A percentile compares a stretch with the other conserved stretches of the same genome.
phyloP scores from a whole-genome alignment of 2,888 invertebrate species.

The Chirona hameri region DNA sequence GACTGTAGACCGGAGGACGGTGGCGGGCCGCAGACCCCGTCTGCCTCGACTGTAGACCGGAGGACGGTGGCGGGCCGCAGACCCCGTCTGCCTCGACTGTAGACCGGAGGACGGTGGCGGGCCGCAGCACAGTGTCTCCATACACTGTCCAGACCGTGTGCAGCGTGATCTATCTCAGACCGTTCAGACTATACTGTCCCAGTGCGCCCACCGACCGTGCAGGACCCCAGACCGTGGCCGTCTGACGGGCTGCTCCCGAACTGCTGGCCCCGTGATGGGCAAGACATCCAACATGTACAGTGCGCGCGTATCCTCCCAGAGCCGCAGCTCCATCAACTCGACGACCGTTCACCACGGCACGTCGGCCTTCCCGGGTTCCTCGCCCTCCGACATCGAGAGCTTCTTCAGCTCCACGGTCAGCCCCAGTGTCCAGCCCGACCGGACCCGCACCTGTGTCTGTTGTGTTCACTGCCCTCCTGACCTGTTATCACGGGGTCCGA shows the following conservation, averaged over 20 bases:
- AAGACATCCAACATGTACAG: background rate
- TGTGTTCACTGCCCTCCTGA: too few species aligned
- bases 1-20: too few species aligned
- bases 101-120: too few species aligned
- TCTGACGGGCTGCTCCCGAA: background rate
- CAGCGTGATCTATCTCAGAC: too few species aligned
- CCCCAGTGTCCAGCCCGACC: background rate
- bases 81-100: background rate
- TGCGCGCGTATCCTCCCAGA: background rate
- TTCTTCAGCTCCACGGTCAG: constrained; percentile 5
- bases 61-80: background rate
- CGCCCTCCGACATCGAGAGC: background rate
- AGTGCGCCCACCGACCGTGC: too few species aligned
- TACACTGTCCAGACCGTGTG: too few species aligned
- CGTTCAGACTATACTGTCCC: too few species aligned
- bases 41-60: background rate
- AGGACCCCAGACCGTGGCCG: too few species aligned
- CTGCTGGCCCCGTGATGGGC: background rate
- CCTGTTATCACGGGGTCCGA: too few species aligned
- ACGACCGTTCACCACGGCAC: background rate
- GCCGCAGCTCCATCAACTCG: background rate
- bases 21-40: background rate
- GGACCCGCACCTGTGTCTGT: background rate
- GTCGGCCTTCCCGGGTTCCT: too few species aligned
- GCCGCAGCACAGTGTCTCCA: too few species aligned